A percentile compares a stretch with the other conserved stretches of the same genome.
These are phyloP conservation scores for Stenchaetothrips biformis DNA, from an alignment of 2,888 invertebrate species.

Conservation along the genomic window DNA sequence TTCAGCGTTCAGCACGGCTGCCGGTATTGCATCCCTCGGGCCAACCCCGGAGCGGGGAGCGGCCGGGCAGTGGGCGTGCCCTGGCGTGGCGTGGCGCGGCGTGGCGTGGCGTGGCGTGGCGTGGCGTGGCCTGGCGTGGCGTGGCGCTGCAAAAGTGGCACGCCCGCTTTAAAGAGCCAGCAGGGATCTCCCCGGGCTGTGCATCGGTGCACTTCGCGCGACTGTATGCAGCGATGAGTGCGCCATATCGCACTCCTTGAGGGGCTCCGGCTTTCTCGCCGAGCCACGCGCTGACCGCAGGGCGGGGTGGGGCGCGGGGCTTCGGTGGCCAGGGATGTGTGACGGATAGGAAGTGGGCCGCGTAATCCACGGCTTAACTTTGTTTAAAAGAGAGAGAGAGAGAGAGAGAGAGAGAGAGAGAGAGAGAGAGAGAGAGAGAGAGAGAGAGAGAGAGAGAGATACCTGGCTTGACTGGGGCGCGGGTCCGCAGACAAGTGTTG, in stretches of 20 bases:
- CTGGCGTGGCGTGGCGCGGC: background rate
- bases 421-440: too few species aligned
- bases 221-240: too few species aligned
- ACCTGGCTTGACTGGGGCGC: background rate
- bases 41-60: too few species aligned
- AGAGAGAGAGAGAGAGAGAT: background rate
- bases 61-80: too few species aligned
- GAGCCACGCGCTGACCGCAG: background rate
- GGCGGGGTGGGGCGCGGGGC: background rate
- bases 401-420: too few species aligned
- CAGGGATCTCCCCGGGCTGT: too few species aligned
- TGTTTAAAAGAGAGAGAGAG: background rate
- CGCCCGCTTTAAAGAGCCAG: too few species aligned
- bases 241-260: too few species aligned
- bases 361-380: background rate
- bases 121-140: background rate
- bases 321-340: background rate
- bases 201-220: too few species aligned
- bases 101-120: background rate
- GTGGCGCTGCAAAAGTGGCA: background rate
- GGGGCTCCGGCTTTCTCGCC: background rate
- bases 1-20: too few species aligned
- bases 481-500: background rate
- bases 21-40: too few species aligned
- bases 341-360: conserved; percentile 14